Evolutionary conservation across 2,888 invertebrate genomes (phyloP), one percentile per base, ranked within the genome.

Genomic region (Lacanobia oleracea): DNA sequence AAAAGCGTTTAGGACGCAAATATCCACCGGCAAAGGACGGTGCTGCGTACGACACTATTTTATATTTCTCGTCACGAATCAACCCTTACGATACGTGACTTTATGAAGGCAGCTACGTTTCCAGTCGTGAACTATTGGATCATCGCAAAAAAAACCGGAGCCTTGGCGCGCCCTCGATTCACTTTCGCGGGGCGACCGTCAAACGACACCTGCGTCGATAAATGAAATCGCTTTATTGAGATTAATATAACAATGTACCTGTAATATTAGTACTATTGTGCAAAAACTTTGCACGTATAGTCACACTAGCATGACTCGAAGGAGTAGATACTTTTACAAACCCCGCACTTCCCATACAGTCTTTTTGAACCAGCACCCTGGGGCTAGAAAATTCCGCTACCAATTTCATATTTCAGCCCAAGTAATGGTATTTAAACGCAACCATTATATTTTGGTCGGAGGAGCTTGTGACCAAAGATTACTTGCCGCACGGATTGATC

Each of bases 141-240:
- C 86, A 88, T 87, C 80, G 82, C 82, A 91, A 91, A 90, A 91
- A 90, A 91, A 88, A 85, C 76, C 61, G 77, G 64, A 82, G 75
- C 89, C 88, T 90, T 89, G 89, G 75, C 82, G 79, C 87, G 89
- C 89, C 91, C 91, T 91, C 88, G 89, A 88, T 89, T 89, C 87
- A 87, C 90, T 92, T 91, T 91, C 91, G 88, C 86, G 81, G 72
- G 79, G 84, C 53, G 68, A 59, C 67, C 77, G 63, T 57, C 82
- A 82, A 50, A 64, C 67, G 48, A 59, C 81, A 84, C 73, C 82
- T 86, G 79, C 67, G 66, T 53, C 80, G 78, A 82, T 86, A 75
- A 87, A 87, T 88, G 83, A 85, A 88, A 86, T 82, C 62, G 77
- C 56, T 85, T 83, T 75, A 83, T 79, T 59, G 77, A 83, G 66